Percentiles rank a stretch among this genome's conserved stretches.
phyloP scores from a whole-genome alignment of 2,113 vertebrate species.

The Xiphophorus hellerii region DNA sequence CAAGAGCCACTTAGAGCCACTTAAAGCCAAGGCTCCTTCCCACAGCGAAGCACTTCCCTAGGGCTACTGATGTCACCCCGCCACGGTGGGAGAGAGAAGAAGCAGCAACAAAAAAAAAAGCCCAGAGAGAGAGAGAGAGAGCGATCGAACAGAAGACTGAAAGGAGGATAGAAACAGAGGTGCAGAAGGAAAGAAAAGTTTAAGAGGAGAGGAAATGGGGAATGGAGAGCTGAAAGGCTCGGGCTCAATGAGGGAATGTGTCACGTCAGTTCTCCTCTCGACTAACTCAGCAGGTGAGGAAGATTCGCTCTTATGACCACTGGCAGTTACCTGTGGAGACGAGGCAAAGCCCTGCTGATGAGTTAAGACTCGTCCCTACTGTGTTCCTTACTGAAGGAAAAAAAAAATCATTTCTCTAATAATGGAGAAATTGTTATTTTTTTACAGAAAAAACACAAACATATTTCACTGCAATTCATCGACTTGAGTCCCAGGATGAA shows the following conservation, averaged over 20 bases:
- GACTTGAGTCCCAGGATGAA: no score
- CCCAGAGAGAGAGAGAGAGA: conserved; percentile 1
- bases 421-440: no score
- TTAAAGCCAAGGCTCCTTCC: conserved; percentile 80
- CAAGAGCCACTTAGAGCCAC: conserved; percentile 80
- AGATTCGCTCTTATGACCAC: conserved; percentile 18
- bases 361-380: conserved; percentile 24
- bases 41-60: conserved; percentile 74
- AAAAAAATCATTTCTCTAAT: no score
- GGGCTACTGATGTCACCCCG: conserved; percentile 57
- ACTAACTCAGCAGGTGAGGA: background rate
- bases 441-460: background rate
- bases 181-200: background rate
- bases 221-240: background rate
- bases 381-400: background rate
- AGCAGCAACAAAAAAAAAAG: background rate
- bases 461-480: no score
- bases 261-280: conserved; percentile 3
- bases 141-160: conserved; percentile 8
- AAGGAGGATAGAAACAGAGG: conserved; percentile 1
- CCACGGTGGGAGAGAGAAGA: conserved; percentile 56
- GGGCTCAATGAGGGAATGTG: conserved; percentile 7
- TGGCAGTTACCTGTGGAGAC: conserved; percentile 52
- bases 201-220: background rate
- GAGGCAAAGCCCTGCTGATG: conserved; percentile 13